Base-by-base conservation (phyloP, 2,888 invertebrate genomes). In the Psococerastis gibbosa region DNA sequence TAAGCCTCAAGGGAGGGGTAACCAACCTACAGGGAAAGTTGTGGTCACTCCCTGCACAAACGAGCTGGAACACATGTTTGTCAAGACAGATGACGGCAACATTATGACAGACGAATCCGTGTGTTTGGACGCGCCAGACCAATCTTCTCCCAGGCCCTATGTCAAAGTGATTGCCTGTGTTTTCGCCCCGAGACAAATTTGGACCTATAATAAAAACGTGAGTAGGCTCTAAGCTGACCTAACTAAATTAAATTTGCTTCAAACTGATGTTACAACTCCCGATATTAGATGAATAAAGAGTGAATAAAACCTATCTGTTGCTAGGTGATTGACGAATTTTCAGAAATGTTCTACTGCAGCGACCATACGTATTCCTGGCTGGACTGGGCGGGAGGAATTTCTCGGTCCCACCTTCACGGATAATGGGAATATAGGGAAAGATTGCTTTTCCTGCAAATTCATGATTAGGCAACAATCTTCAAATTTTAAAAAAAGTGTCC, bases 71-170 rank as follows among this genome's bases (percentile, higher is more conserved):
- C 80, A 82, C 56, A 69, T 83, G 64, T 67, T 81, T 51, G 74
- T 82, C 2, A 75, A 76, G 60, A 75, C 75, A 1, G 65, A 15
- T 23, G 71, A 73, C 23, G 80, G 80, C 0, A 69, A 67, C 47
- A 63, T 89, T 42, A 87, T 87, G 82, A 81, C 80, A 0, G 87
- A 91, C 55, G 89, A 89, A 57, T 83, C 82, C 5, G 66, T 88
- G 3, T 91, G 91, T 53, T 63, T 91, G 45, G 85, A 89, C 55
- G 75, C 75, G 17, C 72, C 74, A 1, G 68, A 70, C 47, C 47
- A 41, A 6, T 32, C 18, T 9, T 22, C 17, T 20, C 15, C 34
- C 22, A 75, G 69, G 52, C 70, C 70, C 1, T 63, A 69, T 43
- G 80, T 78, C 0, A 66, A 79, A 46, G 75, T 83, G 57, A 73